Evolutionary conservation across 2,113 vertebrate genomes (phyloP), one percentile per base, ranked within the genome.

Genomic region (Natator depressus): DNA sequence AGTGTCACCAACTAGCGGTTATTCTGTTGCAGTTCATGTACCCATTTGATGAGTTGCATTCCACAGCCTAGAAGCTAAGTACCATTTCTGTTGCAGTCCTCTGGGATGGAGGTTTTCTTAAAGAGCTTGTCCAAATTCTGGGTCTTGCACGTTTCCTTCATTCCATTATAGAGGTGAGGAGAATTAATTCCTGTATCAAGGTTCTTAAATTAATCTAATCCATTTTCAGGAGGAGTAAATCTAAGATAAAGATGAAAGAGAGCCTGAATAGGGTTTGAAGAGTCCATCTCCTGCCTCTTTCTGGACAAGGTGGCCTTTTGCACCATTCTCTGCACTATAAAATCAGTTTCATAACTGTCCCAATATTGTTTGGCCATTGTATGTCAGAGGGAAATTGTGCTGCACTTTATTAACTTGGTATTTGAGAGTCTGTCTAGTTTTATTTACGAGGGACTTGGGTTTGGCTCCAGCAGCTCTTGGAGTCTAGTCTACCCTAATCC

Each of bases 301-400:
- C 31, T 84, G 59, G 46, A n/a, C 38, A 72, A 50, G 62, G 29
- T 47, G 82, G 62, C 5, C n/a, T 69, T 95, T 91, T 93, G 69
- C 55, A 87, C 82, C n/a, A 22, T 47, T n/a, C 35, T 1, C 47
- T 5, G 2, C 4, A 46, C 91, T 22, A 72, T 65, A 93, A 83
- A 47, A 91, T 85, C 79, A 50, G 13, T 85, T 95, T 87, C 72
- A 17, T 85, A 81, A 57, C 84, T 90, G 93, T 57, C 35, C 49
- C 78, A 38, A 46, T 93, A 80, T 92, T 55, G 84, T 91, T 96
- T 95, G 91, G 88, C 86, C 94, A 87, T 91, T 62, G 84, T 83
- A 10, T n/a, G 35, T 96, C 82, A 91, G 94, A 96, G 85, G 88
- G 57, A 49, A 20, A 69, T 89, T 14, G 10, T 81, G 84, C 76